phyloP scores from a whole-genome alignment of 2,888 invertebrate species.

The Unio delphinus region DNA sequence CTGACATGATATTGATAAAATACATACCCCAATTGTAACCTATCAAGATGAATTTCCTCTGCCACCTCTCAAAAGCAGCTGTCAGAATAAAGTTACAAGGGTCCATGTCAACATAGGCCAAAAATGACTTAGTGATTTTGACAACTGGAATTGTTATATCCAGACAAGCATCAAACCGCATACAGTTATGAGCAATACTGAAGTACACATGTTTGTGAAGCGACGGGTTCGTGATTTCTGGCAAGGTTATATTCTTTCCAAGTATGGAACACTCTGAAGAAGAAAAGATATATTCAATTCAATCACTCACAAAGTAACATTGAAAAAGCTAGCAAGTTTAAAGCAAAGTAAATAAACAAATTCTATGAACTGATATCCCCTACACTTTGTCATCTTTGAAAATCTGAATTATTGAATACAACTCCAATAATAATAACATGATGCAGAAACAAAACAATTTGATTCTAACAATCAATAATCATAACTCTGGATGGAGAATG shows the following conservation, averaged over 20 bases:
- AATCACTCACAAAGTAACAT: too few relatives aligned
- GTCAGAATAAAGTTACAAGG: conserved; percentile 34
- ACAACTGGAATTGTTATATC: conserved; percentile 31
- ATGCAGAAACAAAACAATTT: too few relatives aligned
- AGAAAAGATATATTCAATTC: neutral
- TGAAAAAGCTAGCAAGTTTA: too few relatives aligned
- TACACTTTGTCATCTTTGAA: too few relatives aligned
- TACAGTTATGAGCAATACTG: conserved; percentile 39
- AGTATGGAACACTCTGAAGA: conserved; percentile 19
- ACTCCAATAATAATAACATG: too few relatives aligned
- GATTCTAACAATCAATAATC: too few relatives aligned
- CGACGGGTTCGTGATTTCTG: conserved; percentile 16
- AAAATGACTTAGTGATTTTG: conserved; percentile 23
- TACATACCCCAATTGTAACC: conserved; percentile 42
- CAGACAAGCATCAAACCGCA: conserved; percentile 45
- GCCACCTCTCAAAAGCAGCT: conserved; percentile 31
- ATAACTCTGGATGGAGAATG: too few relatives aligned
- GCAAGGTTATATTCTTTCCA: conserved; percentile 19
- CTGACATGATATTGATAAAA: too few relatives aligned
- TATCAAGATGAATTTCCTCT: conserved; percentile 25
- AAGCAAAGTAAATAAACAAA: too few relatives aligned
- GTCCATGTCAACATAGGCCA: conserved; percentile 41
- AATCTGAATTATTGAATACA: too few relatives aligned
- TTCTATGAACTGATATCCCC: too few relatives aligned
- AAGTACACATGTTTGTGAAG: conserved; percentile 33